Conservation (phyloP, 2,888 invertebrate species). For the Erpobdella octoculata region DNA sequence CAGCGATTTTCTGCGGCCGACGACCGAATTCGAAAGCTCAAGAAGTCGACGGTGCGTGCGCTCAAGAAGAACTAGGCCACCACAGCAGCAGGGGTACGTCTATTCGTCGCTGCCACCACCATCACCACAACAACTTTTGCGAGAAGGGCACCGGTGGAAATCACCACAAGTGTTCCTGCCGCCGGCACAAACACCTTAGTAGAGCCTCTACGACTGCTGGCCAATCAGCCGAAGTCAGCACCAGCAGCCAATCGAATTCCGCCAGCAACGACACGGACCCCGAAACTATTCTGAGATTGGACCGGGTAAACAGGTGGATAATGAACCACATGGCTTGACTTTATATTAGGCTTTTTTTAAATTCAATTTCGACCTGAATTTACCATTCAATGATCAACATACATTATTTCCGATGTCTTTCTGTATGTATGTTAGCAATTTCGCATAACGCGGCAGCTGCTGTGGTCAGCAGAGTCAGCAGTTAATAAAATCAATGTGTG, state of each 20-base stretch:
- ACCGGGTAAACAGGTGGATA: slow-evolving; percentile 22
- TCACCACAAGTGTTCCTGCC: neutral
- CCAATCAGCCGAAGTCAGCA: neutral
- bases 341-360: too few relatives aligned
- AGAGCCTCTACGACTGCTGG: neutral
- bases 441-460: too few relatives aligned
- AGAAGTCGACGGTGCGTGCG: neutral
- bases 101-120: slow-evolving; percentile 12
- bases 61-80: too few relatives aligned
- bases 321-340: slow-evolving; percentile 15
- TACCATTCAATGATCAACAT: too few relatives aligned
- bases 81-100: neutral
- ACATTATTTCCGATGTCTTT: too few relatives aligned
- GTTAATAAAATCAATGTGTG: too few relatives aligned
- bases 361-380: too few relatives aligned
- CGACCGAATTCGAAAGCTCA: neutral
- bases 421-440: too few relatives aligned
- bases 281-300: slow-evolving; percentile 10
- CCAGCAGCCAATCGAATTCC: neutral
- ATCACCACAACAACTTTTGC: neutral
- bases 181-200: neutral
- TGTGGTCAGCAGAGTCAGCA: too few relatives aligned
- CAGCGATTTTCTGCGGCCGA: neutral
- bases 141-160: neutral
- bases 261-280: neutral